Conservation (phyloP, 2,113 vertebrate genomes). For the Oryzias celebensis region DNA sequence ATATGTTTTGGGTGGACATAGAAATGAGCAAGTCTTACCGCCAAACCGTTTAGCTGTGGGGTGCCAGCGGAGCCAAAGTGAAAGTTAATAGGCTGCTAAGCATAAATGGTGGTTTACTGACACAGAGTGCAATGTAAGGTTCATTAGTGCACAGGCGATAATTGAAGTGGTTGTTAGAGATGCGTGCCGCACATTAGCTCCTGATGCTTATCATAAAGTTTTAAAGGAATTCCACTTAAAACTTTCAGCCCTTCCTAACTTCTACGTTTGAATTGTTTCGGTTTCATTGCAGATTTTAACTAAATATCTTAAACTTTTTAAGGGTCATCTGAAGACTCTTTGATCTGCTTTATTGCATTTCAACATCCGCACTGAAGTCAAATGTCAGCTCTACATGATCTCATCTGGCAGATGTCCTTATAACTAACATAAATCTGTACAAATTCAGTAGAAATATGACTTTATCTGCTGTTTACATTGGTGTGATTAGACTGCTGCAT, state of each 20-base stretch:
- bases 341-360: conserved; percentile 40
- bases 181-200: conserved; percentile 22
- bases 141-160: conserved; percentile 58
- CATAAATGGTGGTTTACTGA: conserved; percentile 51
- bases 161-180: conserved; percentile 39
- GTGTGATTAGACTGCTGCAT: conserved; percentile 36
- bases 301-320: conserved; percentile 2
- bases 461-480: conserved; percentile 47
- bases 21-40: no score
- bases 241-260: neutral
- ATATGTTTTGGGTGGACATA: no score
- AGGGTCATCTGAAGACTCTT: conserved; percentile 17
- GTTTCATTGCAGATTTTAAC: neutral
- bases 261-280: neutral
- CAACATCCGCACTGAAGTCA: conserved; percentile 36
- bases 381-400: conserved; percentile 49
- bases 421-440: conserved; percentile 46
- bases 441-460: conserved; percentile 48
- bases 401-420: conserved; percentile 36
- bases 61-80: conserved; percentile 20
- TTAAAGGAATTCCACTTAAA: neutral
- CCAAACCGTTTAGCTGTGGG: conserved; percentile 19
- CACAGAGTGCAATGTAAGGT: conserved; percentile 40
- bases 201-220: neutral
- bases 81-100: conserved; percentile 44